These are phyloP conservation scores for Tethea ocularis DNA, from an alignment of 2,888 invertebrate species.

Conservation along the genomic window DNA sequence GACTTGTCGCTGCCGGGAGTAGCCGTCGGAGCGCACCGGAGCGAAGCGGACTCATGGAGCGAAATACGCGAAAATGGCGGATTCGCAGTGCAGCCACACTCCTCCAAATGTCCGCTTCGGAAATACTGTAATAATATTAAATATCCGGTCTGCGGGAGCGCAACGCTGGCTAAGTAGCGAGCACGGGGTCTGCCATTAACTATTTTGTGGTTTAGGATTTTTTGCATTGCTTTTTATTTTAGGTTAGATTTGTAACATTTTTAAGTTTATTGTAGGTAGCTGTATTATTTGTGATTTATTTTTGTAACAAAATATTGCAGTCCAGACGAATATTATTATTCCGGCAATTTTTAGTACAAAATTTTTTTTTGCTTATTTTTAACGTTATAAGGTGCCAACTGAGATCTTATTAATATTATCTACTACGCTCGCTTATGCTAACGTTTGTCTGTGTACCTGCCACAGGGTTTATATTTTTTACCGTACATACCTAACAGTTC, in stretches of 20 bases:
- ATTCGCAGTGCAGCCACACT: conserved; percentile 14
- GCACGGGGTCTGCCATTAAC: not conserved
- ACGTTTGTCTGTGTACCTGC: too few species aligned
- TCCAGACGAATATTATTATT: too few species aligned
- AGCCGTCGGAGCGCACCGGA: conserved; percentile 11
- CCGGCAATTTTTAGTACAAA: too few species aligned
- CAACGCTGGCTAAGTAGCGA: not conserved
- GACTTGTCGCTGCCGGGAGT: not conserved
- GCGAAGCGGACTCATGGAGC: conserved; percentile 13
- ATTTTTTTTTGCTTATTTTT: too few species aligned
- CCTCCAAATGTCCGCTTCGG: conserved; percentile 33
- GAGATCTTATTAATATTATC: too few species aligned
- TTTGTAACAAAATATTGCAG: too few species aligned
- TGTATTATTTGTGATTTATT: too few species aligned
- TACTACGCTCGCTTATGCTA: too few species aligned
- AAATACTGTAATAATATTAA: conserved; percentile 44
- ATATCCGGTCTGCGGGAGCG: conserved; percentile 31
- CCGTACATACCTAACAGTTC: too few species aligned
- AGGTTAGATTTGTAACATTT: not conserved
- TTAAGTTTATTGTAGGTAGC: too few species aligned
- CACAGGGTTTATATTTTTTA: too few species aligned
- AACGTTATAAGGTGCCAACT: too few species aligned
- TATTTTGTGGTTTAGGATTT: not conserved
- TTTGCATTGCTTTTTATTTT: not conserved
- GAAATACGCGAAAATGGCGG: conserved; percentile 12